phyloP scores from a whole-genome alignment of 2,888 invertebrate genomes.

The Scaptomyza flava region DNA sequence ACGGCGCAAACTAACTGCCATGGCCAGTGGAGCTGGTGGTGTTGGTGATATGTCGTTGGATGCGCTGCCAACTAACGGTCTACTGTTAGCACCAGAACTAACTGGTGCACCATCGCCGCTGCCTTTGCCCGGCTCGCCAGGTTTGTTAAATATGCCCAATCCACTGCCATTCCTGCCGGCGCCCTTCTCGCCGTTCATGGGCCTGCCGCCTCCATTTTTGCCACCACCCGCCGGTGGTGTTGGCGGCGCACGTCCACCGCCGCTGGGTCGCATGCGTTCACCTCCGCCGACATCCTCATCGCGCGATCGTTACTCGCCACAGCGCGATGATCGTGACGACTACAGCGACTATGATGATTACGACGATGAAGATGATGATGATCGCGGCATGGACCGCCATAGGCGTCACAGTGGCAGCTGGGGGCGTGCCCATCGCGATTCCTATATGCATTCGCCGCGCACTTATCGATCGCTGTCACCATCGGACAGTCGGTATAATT shows the following conservation, averaged over 20 bases:
- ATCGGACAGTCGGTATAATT: conserved; percentile 84
- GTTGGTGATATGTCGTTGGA: conserved; percentile 41
- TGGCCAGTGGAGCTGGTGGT: conserved; percentile 68
- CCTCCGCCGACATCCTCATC: conserved; percentile 81
- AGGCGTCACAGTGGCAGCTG: conserved; percentile 71
- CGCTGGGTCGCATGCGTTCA: conserved; percentile 86
- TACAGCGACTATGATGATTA: conserved; percentile 75
- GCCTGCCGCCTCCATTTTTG: conserved; percentile 86
- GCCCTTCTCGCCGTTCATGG: conserved; percentile 88
- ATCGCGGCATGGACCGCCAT: conserved; percentile 48
- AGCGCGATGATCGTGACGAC: conserved; percentile 71
- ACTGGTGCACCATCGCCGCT: conserved; percentile 83
- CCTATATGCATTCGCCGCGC: conserved; percentile 81
- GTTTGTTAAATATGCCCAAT: conserved; percentile 80
- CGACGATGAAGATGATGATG: conserved; percentile 67
- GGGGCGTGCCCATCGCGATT: conserved; percentile 70
- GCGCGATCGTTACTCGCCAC: conserved; percentile 63
- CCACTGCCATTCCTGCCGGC: conserved; percentile 86
- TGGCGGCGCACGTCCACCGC: conserved; percentile 86
- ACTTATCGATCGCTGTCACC: conserved; percentile 83
- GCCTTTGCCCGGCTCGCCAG: conserved; percentile 83
- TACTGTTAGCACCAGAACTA: conserved; percentile 49
- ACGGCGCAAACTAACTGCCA: conserved; percentile 86
- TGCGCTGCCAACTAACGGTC: conserved; percentile 50
- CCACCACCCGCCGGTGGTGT: conserved; percentile 84